Conservation (phyloP, 2,888 invertebrate species). For the Agriopis leucophaearia region DNA sequence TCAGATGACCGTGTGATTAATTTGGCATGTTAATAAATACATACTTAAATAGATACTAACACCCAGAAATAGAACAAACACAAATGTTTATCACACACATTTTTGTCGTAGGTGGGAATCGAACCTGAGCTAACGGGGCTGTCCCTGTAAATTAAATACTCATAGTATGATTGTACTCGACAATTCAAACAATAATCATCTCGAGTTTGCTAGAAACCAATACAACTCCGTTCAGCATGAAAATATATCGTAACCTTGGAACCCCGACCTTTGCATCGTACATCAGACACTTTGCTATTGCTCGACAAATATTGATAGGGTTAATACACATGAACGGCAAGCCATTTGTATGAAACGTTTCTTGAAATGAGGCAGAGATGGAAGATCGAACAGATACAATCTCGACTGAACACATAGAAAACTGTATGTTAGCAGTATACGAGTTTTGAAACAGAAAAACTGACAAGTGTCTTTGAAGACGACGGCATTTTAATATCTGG, state of each 20-base stretch:
- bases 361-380: slow-evolving; percentile 11
- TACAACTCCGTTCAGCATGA: not conserved
- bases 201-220: not conserved
- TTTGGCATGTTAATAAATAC: no score
- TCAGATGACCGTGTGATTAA: no score
- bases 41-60: no score
- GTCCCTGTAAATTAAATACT: no score
- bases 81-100: no score
- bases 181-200: not conserved
- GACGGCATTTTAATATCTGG: no score
- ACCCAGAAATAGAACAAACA: no score
- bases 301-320: slow-evolving; percentile 35
- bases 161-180: no score
- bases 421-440: not conserved
- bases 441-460: no score
- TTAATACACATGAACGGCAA: slow-evolving; percentile 33
- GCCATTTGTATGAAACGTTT: slow-evolving; percentile 30
- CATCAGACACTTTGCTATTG: slow-evolving; percentile 26
- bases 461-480: no score
- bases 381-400: not conserved
- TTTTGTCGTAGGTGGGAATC: no score
- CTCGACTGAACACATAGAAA: not conserved
- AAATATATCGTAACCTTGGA: not conserved
- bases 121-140: no score
- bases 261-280: slow-evolving; percentile 18